Conservation (phyloP, 1,140 invertebrate species). For the Drosophila busckii region DNA sequence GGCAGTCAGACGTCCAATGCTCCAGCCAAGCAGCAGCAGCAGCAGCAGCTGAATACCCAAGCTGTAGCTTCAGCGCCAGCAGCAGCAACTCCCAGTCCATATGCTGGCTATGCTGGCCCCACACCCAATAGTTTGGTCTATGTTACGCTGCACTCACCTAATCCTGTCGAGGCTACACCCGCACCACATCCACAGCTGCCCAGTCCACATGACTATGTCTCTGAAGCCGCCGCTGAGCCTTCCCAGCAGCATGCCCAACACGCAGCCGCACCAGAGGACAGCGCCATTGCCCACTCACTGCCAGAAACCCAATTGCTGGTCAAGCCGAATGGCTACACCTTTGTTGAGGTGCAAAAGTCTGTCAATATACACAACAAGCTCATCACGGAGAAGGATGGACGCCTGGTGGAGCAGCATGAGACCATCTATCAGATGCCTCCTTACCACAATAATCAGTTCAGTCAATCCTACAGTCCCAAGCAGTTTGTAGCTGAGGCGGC, state of each 20-base stretch:
- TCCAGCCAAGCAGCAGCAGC: constrained; percentile 13
- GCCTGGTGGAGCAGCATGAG: constrained; percentile 66
- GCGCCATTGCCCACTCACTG: background rate
- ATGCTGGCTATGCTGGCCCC: constrained; percentile 31
- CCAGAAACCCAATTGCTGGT: constrained; percentile 5
- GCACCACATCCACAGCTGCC: constrained; percentile 15
- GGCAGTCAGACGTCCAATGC: too few relatives aligned
- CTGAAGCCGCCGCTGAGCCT: constrained; percentile 51
- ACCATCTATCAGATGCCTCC: constrained; percentile 61
- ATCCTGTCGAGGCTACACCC: constrained; percentile 9
- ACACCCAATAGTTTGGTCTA: constrained; percentile 51
- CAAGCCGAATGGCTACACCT: constrained; percentile 77
- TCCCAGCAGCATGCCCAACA: constrained; percentile 48
- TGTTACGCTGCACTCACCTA: constrained; percentile 52
- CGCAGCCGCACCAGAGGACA: constrained; percentile 6
- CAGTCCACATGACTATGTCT: constrained; percentile 51
- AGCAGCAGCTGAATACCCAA: constrained; percentile 40
- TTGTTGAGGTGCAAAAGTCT: constrained; percentile 82
- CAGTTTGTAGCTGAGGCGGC: constrained; percentile 12
- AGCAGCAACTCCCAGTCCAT: background rate
- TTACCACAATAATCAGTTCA: constrained; percentile 25
- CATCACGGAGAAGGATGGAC: constrained; percentile 69
- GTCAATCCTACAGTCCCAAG: constrained; percentile 15
- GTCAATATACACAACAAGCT: constrained; percentile 79
- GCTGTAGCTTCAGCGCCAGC: constrained; percentile 35